A percentile compares a stretch with the other conserved stretches of the same genome.
Evolutionary conservation across 2,797 vertebrate genomes (phyloP).

Genomic region (Crenuchus spilurus): DNA sequence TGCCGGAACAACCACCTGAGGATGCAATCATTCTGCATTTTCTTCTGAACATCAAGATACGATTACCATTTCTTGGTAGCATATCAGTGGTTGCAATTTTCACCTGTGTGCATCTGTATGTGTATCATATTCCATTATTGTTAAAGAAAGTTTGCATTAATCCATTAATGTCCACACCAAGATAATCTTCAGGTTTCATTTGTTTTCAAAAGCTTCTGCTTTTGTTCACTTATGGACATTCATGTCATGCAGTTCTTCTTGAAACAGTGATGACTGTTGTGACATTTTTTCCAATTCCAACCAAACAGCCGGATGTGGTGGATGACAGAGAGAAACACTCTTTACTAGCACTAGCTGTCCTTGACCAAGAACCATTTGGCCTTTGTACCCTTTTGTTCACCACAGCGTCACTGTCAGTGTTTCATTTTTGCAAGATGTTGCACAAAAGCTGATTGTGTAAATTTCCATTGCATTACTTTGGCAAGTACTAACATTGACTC

Average conservation of each 20-base stretch:
- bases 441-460: neutral
- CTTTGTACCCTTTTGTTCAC: neutral
- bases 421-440: neutral
- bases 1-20: no score
- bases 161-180: neutral
- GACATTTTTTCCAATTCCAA: neutral
- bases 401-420: neutral
- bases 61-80: no score
- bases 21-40: no score
- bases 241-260: neutral
- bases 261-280: neutral
- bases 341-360: neutral
- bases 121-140: neutral
- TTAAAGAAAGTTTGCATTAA: neutral
- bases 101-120: neutral
- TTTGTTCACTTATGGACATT: neutral
- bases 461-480: no score
- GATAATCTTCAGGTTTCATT: neutral
- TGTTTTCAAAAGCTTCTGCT: neutral
- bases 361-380: neutral
- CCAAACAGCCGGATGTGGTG: neutral
- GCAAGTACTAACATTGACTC: no score
- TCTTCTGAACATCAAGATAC: no score
- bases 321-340: no score
- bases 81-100: no score